These are phyloP conservation scores for Drosophila robusta DNA, from an alignment of 2,888 invertebrate species.

Conservation along the genomic window DNA sequence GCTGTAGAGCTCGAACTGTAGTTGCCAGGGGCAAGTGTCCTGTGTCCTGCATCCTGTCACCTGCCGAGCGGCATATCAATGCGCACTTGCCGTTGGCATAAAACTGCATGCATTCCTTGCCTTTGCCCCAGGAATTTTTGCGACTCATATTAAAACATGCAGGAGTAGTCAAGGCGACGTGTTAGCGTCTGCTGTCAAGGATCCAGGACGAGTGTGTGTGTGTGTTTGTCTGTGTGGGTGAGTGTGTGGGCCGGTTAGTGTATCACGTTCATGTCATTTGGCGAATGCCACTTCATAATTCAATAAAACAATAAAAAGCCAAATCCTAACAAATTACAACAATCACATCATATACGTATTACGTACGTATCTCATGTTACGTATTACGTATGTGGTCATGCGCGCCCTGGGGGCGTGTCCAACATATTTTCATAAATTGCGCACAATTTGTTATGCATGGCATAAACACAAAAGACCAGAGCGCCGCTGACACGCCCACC, in stretches of 20 bases:
- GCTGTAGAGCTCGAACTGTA: no score
- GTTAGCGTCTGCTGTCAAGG: constrained; percentile 4
- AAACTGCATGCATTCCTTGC: constrained; percentile 29
- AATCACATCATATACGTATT: constrained; percentile 70
- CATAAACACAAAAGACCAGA: constrained; percentile 50
- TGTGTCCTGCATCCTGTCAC: constrained; percentile 18
- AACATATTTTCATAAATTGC: constrained; percentile 79
- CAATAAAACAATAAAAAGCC: constrained; percentile 82
- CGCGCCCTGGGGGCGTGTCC: constrained; percentile 21
- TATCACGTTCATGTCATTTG: constrained; percentile 78
- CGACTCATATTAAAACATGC: constrained; percentile 42
- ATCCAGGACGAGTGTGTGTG: neutral
- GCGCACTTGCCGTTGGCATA: constrained; percentile 10
- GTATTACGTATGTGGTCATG: constrained; percentile 2
- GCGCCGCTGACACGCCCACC: constrained; percentile 28
- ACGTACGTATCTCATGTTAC: constrained; percentile 16
- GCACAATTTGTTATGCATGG: constrained; percentile 74
- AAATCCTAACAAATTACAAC: constrained; percentile 76
- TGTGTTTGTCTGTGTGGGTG: neutral
- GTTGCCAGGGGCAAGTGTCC: neutral
- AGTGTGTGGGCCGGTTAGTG: constrained; percentile 21
- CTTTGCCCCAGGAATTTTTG: constrained; percentile 21
- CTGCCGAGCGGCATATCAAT: constrained; percentile 33
- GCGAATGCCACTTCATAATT: constrained; percentile 82
- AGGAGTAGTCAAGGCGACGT: constrained; percentile 18